Conservation (phyloP, 2,113 vertebrate genomes). For the Chionomys nivalis region DNA sequence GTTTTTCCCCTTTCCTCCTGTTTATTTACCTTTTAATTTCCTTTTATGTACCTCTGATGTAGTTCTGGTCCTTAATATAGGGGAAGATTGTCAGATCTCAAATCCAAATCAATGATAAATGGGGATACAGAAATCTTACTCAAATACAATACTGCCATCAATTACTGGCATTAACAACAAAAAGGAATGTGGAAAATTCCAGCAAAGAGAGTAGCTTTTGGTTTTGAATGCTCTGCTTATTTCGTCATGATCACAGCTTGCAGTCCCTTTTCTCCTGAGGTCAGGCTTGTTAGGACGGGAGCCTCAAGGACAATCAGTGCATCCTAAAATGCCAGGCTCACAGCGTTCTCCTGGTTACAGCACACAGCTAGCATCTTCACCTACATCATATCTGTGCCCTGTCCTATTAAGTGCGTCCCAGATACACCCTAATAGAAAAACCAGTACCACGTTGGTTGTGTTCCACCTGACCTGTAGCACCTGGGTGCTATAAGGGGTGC, state of each 20-base stretch:
- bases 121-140: background rate
- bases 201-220: slow-evolving; percentile 16
- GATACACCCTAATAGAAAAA: background rate
- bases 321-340: slow-evolving; percentile 6
- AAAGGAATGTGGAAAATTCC: slow-evolving; percentile 47
- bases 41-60: background rate
- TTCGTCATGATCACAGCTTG: background rate
- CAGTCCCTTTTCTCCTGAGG: slow-evolving; percentile 26
- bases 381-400: background rate
- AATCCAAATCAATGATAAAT: background rate
- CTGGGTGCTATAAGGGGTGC: background rate
- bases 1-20: background rate
- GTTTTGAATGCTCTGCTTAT: background rate
- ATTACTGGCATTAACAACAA: slow-evolving; percentile 37
- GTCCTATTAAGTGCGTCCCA: background rate
- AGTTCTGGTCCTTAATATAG: slow-evolving; percentile 39
- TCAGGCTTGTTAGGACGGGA: background rate
- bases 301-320: background rate
- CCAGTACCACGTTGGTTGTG: background rate
- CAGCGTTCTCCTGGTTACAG: background rate
- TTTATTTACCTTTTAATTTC: background rate
- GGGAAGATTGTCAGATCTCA: background rate
- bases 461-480: background rate
- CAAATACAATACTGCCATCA: slow-evolving; percentile 52
- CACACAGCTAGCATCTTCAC: background rate